Conservation (phyloP, 2,797 vertebrate species). For the Siniperca undulata region DNA sequence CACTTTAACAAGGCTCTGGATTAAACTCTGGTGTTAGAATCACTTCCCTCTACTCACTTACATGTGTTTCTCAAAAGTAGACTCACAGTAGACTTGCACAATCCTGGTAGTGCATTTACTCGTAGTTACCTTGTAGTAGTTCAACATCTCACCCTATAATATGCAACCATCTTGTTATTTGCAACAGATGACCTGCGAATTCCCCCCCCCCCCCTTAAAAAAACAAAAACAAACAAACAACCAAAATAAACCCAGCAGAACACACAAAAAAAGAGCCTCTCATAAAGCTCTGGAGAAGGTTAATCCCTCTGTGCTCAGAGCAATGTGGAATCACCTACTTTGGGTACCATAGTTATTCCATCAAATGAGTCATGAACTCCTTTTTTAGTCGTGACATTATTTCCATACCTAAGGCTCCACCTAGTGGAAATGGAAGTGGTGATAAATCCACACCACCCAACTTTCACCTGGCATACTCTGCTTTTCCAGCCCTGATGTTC, state of each 20-base stretch:
- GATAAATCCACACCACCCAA: slow-evolving; percentile 39
- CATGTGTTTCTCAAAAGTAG: background rate
- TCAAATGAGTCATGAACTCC: slow-evolving; percentile 63
- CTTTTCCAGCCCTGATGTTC: slow-evolving; percentile 23
- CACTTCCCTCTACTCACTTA: background rate
- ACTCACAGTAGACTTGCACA: background rate
- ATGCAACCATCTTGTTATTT: slow-evolving; percentile 20
- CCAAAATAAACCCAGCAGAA: background rate
- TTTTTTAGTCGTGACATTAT: slow-evolving; percentile 72
- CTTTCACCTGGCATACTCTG: slow-evolving; percentile 15
- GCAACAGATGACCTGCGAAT: slow-evolving; percentile 7
- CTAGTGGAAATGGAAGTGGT: slow-evolving; percentile 18
- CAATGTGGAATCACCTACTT: slow-evolving; percentile 55
- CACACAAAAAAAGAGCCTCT: slow-evolving; percentile 24
- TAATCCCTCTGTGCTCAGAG: slow-evolving; percentile 54
- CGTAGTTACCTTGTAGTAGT: background rate
- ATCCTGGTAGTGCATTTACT: slow-evolving; percentile 3
- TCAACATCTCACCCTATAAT: slow-evolving; percentile 40
- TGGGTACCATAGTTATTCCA: slow-evolving; percentile 51
- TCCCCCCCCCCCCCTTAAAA: background rate
- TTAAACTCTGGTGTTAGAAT: background rate
- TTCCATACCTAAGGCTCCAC: slow-evolving; percentile 49
- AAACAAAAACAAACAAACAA: background rate
- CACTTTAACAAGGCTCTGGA: slow-evolving; percentile 6
- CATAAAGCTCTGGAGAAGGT: slow-evolving; percentile 29